These are phyloP conservation scores for Allophyes oxyacanthae DNA, from an alignment of 2,888 invertebrate species.

Conservation along the genomic window DNA sequence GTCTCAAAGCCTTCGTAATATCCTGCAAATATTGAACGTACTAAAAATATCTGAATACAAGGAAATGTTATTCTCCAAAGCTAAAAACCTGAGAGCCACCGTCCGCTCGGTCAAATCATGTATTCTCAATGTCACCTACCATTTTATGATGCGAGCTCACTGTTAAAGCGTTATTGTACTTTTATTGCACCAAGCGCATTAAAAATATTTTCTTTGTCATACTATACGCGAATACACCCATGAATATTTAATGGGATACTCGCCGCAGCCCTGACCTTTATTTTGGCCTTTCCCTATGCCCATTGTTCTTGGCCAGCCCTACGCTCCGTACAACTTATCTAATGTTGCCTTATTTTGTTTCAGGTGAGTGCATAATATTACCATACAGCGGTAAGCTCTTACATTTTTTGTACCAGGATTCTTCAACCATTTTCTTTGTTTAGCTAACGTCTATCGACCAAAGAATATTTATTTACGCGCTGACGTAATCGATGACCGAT, in stretches of 20 bases:
- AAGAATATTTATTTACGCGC: constrained; percentile 53
- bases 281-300: constrained; percentile 78
- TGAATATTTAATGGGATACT: constrained; percentile 82
- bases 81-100: constrained; percentile 31
- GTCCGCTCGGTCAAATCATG: constrained; percentile 64
- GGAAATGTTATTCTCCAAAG: constrained; percentile 54
- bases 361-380: constrained; percentile 58
- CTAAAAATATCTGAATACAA: constrained; percentile 51
- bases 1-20: constrained; percentile 37
- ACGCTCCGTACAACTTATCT: constrained; percentile 68
- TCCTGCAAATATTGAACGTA: constrained; percentile 38
- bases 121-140: constrained; percentile 69
- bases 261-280: constrained; percentile 80
- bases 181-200: constrained; percentile 65
- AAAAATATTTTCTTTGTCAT: constrained; percentile 75
- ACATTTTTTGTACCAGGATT: constrained; percentile 29
- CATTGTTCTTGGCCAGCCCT: constrained; percentile 74
- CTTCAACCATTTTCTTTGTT: constrained; percentile 40
- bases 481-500: constrained; percentile 79
- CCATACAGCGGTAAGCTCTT: constrained; percentile 39
- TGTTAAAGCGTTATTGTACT: constrained; percentile 57
- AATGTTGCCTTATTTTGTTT: constrained; percentile 72
- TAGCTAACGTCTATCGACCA: constrained; percentile 27
- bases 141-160: constrained; percentile 61
- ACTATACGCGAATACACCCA: constrained; percentile 78